phyloP scores from a whole-genome alignment of 2,113 vertebrate species.

The Leptodactylus fuscus region DNA sequence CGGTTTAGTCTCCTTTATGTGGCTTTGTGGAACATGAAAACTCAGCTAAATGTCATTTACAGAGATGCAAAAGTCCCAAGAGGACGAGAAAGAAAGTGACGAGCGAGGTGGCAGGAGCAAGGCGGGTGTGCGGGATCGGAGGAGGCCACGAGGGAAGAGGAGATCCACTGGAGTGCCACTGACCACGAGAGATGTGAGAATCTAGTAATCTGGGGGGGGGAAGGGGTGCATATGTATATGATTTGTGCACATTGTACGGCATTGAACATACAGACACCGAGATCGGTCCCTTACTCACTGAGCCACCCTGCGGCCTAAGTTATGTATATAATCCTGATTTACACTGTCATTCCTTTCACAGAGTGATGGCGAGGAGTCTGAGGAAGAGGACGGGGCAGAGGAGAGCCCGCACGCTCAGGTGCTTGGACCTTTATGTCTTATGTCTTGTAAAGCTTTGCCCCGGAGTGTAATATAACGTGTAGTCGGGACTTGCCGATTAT shows the following conservation, averaged over 20 bases:
- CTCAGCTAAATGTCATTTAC: not conserved
- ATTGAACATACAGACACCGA: too few species aligned
- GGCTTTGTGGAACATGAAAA: not conserved
- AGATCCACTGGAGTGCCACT: slow-evolving; percentile 56
- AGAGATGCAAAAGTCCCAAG: slow-evolving; percentile 60
- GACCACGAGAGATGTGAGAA: slow-evolving; percentile 58
- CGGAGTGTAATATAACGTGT: not conserved
- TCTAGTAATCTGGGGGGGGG: not conserved
- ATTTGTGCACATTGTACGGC: too few species aligned
- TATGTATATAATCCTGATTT: not conserved
- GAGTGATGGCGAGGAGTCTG: slow-evolving; percentile 53
- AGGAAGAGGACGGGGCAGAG: slow-evolving; percentile 36
- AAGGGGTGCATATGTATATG: too few species aligned
- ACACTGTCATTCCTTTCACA: not conserved
- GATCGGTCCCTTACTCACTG: too few species aligned
- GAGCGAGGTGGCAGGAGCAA: slow-evolving; percentile 52
- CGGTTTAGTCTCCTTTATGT: not conserved
- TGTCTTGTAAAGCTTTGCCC: not conserved
- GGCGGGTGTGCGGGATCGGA: slow-evolving; percentile 53
- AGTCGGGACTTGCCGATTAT: not conserved
- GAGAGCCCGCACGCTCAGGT: slow-evolving; percentile 48
- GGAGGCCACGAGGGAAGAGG: slow-evolving; percentile 55
- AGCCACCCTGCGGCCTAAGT: too few species aligned
- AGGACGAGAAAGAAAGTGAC: slow-evolving; percentile 61
- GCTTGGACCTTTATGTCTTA: slow-evolving; percentile 19